Evolutionary conservation across 2,113 vertebrate species (phyloP).

Genomic region (Campylomormyrus numenius): DNA sequence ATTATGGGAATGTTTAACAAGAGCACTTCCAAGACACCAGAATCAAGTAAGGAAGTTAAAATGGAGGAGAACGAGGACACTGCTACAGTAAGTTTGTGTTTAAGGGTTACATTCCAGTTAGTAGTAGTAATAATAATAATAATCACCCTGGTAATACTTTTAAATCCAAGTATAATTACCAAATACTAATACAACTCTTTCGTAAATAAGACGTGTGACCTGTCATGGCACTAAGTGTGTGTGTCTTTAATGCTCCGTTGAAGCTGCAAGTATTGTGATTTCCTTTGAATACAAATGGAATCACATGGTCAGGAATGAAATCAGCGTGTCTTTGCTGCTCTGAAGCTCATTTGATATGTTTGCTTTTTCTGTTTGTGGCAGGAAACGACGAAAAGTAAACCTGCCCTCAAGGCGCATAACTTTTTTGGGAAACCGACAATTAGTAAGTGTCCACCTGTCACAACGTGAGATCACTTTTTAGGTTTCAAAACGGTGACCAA

Average conservation of each 20-base stretch:
- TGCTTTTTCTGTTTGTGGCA: constrained; percentile 54
- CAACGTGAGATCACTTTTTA: not conserved
- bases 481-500: not conserved
- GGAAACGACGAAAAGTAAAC: constrained; percentile 63
- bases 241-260: not conserved
- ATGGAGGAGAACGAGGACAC: constrained; percentile 61
- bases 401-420: constrained; percentile 67
- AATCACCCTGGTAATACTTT: not conserved
- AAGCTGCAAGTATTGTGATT: not conserved
- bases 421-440: constrained; percentile 81
- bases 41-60: constrained; percentile 62
- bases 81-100: constrained; percentile 53
- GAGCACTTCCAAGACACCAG: constrained; percentile 56
- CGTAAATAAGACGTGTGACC: not conserved
- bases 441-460: constrained; percentile 66
- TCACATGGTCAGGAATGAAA: not conserved
- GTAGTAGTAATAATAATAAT: not conserved
- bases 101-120: not conserved
- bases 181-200: not conserved
- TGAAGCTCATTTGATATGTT: not conserved
- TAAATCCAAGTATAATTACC: not conserved
- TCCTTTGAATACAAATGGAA: not conserved
- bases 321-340: not conserved
- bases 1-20: constrained; percentile 92
- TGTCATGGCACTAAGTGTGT: not conserved